Base-by-base conservation (phyloP, 2,113 vertebrate genomes). In the Corythornis vintsioides region DNA sequence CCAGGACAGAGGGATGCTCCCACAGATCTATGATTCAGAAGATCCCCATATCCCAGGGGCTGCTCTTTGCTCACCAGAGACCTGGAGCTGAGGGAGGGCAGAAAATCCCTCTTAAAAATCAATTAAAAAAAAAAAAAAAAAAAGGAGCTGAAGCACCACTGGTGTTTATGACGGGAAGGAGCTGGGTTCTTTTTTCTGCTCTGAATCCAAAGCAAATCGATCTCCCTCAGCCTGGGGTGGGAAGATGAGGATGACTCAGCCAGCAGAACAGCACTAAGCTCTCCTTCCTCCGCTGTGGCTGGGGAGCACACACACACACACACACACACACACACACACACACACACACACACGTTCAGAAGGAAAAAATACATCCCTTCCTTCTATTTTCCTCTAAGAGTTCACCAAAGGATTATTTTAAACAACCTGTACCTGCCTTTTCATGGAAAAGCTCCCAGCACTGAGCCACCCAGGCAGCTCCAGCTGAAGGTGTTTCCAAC, bases 161-260 rank as follows among this genome's bases (percentile, higher is more conserved):
- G 4, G 28, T 5, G 7, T 13, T 64, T 6, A 2, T 1, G 21
- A 33, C 0, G 4, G 70, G 53, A 24, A 82, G 71, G 63, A 86
- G 48, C 53, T 13, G 55, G 59, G 74, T 0, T 74, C 18, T 7
- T 31, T 78, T 70, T 50, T 3, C 61, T 42, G n/a, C 61, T 40
- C 13, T 15, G 42, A 66, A 83, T 31, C 86, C 92, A 16, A 28
- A 67, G 90, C 35, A 47, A 35, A 77, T 33, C 63, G 15, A 56
- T 65, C 61, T 59, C 26, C 26, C 77, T 8, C 42, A 65, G 81
- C 66, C 81, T 1, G 2, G 53, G 92, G 82, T 84, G 94, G 92
- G 95, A 75, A 82, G 7, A 10, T 2, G 22, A 65, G 74, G 86
- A 96, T 94, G 94, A 93, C 70, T 94, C 95, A 95, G 88, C 71